Evolutionary conservation across 2,797 vertebrate genomes (phyloP).

Genomic region (Sebastes trivittatus): DNA sequence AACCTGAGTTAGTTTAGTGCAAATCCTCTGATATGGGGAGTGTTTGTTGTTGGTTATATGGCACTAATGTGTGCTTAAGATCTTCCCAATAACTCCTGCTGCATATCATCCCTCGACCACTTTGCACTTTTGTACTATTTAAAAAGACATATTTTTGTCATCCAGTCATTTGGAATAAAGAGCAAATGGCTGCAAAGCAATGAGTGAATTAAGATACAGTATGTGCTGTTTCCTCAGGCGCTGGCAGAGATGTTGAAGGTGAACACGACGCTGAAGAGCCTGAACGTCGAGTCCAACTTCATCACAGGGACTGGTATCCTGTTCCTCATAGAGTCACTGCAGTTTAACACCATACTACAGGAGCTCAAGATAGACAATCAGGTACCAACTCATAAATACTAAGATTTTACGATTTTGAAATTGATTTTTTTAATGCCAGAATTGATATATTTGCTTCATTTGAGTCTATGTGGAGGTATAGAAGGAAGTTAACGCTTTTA

Average conservation of each 20-base stretch:
- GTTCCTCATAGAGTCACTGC: slow-evolving; percentile 88
- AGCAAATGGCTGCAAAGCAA: not conserved
- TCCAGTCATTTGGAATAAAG: not conserved
- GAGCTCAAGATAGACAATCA: slow-evolving; percentile 99
- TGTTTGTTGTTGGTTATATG: not conserved
- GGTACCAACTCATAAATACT: slow-evolving; percentile 73
- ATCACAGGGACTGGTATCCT: slow-evolving; percentile 93
- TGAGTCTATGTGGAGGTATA: too few species aligned
- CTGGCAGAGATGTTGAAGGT: slow-evolving; percentile 95
- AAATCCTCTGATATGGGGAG: not conserved
- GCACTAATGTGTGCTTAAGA: not conserved
- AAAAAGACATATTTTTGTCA: not conserved
- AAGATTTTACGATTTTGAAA: too few species aligned
- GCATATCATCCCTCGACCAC: not conserved
- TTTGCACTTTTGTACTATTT: not conserved
- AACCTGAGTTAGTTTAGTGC: not conserved
- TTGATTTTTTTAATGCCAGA: too few species aligned
- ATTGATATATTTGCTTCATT: too few species aligned
- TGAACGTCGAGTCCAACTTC: slow-evolving; percentile 98
- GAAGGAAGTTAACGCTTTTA: too few species aligned
- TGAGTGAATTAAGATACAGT: not conserved
- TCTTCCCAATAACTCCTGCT: not conserved
- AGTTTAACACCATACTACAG: slow-evolving; percentile 88
- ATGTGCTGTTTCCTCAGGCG: slow-evolving; percentile 79
- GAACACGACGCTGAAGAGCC: slow-evolving; percentile 90